phyloP scores from a whole-genome alignment of 2,888 invertebrate genomes.

The Troides helena region DNA sequence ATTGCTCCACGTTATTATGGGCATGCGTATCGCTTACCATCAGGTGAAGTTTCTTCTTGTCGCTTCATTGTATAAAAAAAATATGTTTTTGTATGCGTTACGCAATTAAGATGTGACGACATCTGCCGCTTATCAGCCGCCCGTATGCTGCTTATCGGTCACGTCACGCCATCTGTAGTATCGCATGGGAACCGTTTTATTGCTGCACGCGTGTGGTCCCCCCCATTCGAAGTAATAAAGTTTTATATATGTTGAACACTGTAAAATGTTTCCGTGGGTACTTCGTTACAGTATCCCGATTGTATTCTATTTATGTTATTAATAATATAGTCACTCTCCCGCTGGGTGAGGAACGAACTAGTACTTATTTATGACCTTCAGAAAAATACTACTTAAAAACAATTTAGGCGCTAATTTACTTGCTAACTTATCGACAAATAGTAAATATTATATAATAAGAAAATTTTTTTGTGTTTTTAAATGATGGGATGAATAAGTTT shows the following conservation, averaged over 20 bases:
- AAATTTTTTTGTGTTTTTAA: too few relatives aligned
- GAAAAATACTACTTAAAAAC: too few relatives aligned
- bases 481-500: too few relatives aligned
- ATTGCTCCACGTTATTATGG: too few relatives aligned
- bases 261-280: constrained; percentile 2
- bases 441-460: too few relatives aligned
- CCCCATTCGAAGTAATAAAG: constrained; percentile 8
- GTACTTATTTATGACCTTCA: too few relatives aligned
- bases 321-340: not conserved
- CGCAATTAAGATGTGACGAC: constrained; percentile 32
- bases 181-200: constrained; percentile 39
- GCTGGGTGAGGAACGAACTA: not conserved
- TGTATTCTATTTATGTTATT: not conserved
- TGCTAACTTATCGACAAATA: too few relatives aligned
- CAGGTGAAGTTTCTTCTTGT: too few relatives aligned
- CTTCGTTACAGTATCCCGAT: not conserved
- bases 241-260: not conserved
- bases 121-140: constrained; percentile 28
- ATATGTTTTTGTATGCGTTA: constrained; percentile 26
- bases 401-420: too few relatives aligned
- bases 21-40: too few relatives aligned
- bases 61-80: too few relatives aligned
- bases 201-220: constrained; percentile 30
- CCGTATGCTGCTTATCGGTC: constrained; percentile 47
- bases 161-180: constrained; percentile 42